phyloP scores from a whole-genome alignment of 2,113 vertebrate genomes.

The Perognathus longimembris region DNA sequence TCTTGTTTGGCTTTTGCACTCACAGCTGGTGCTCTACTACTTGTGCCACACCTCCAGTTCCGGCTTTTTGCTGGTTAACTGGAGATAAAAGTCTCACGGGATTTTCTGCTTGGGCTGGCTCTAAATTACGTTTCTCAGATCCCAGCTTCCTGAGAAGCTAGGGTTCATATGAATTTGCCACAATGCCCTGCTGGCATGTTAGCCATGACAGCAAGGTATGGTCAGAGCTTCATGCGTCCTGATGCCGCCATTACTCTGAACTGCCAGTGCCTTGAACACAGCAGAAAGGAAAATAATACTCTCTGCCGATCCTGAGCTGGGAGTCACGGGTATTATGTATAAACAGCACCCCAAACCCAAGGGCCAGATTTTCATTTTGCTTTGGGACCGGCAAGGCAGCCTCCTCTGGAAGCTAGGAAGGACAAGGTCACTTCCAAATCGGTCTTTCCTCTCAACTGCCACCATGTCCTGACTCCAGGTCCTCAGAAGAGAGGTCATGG shows the following conservation, averaged over 20 bases:
- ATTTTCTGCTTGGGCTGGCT: too few species aligned
- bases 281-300: background rate
- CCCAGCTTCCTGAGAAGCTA: too few species aligned
- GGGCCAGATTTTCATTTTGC: background rate
- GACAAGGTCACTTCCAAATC: background rate
- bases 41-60: too few species aligned
- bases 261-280: background rate
- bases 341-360: background rate
- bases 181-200: too few species aligned
- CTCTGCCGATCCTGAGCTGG: fast-evolving
- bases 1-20: too few species aligned
- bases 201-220: background rate
- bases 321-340: fast-evolving
- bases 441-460: background rate
- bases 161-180: too few species aligned
- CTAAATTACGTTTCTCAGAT: too few species aligned
- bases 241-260: background rate
- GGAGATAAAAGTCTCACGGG: too few species aligned
- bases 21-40: too few species aligned
- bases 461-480: background rate
- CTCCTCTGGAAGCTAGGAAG: background rate
- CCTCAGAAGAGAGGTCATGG: background rate
- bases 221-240: fast-evolving
- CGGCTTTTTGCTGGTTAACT: too few species aligned
- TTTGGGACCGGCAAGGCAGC: background rate